Base-by-base conservation (phyloP, 2,888 invertebrate species). In the Andrena haemorrhoa region DNA sequence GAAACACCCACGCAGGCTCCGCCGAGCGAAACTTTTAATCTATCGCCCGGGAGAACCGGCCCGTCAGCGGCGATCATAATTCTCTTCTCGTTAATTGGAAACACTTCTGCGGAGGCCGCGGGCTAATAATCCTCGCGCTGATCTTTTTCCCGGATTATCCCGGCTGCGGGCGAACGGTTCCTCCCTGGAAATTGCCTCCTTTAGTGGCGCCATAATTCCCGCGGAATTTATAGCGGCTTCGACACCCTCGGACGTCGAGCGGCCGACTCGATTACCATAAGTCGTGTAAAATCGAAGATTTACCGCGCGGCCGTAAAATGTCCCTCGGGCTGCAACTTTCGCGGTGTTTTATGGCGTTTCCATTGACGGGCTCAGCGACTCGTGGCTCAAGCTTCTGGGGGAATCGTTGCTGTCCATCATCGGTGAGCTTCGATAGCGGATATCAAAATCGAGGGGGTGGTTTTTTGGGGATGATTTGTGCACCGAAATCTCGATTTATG, bases 251-350 rank as follows among this genome's bases (percentile, higher is more conserved):
- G 75, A 83, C 83, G 65, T 53, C 75, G 63, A 64, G 75, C 76
- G 61, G 74, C 76, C 63, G 74, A 79, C 66, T 85, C 85, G 82
- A 84, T 86, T 86, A 85, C 82, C 82, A 80, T 86, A 80, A 86
- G 75, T 84, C 75, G 65, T 80, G 79, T 86, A 85, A 86, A 86
- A 86, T 86, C 77, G 75, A 79, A 86, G 79, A 85, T 86, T 86
- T 85, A 85, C 58, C 58, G 69, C 35, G 75, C 35, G 56, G 53
- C 47, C 70, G 75, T 74, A 72, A 65, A 56, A 33, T 53, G 66
- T 53, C 53, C 56, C 53, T 35, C 65, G 51, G 58, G 70, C 64
- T 23, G 35, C 29, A 61, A 69, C 29, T 51, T 20, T 12, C 20
- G 10, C 12, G 41, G 8, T 47, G 12, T 63, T 53, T 72, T 49